These are phyloP conservation scores for Numida meleagris DNA, from an alignment of 2,113 vertebrate genomes.

Conservation along the genomic window DNA sequence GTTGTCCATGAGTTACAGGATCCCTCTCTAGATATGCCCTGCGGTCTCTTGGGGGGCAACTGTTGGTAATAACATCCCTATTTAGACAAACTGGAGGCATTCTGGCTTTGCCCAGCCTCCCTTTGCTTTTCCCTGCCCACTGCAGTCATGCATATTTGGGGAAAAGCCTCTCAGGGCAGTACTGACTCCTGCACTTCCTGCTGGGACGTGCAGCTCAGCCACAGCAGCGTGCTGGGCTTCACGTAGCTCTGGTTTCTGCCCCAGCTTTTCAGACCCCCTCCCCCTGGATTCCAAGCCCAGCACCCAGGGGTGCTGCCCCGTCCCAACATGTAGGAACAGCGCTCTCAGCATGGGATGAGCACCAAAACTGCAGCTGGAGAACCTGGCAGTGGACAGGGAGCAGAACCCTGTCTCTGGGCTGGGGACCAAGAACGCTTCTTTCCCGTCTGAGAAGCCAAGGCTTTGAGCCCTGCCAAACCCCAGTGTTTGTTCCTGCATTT, in stretches of 20 bases:
- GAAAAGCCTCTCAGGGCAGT: background rate
- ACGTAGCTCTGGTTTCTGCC: background rate
- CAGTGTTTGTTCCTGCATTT: constrained; percentile 56
- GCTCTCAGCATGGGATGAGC: background rate
- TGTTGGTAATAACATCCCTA: background rate
- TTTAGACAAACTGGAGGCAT: background rate
- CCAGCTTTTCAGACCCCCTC: background rate
- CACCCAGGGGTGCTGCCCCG: constrained; percentile 26
- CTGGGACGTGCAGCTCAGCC: background rate
- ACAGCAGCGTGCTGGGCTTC: background rate
- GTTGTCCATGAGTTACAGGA: background rate
- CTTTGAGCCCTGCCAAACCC: constrained; percentile 45
- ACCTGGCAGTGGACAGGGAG: background rate
- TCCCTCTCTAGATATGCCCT: background rate
- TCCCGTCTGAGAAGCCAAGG: constrained; percentile 21
- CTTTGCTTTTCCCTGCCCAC: background rate
- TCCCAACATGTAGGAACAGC: background rate
- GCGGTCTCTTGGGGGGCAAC: background rate
- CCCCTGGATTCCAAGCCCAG: background rate
- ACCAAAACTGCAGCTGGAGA: constrained; percentile 22
- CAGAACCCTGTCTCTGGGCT: constrained; percentile 12
- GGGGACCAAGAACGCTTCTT: constrained; percentile 39
- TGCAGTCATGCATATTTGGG: background rate
- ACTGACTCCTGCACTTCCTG: accelerated
- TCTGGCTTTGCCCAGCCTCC: background rate